phyloP scores from a whole-genome alignment of 2,888 invertebrate genomes.

The Sminthurinus aureus region DNA sequence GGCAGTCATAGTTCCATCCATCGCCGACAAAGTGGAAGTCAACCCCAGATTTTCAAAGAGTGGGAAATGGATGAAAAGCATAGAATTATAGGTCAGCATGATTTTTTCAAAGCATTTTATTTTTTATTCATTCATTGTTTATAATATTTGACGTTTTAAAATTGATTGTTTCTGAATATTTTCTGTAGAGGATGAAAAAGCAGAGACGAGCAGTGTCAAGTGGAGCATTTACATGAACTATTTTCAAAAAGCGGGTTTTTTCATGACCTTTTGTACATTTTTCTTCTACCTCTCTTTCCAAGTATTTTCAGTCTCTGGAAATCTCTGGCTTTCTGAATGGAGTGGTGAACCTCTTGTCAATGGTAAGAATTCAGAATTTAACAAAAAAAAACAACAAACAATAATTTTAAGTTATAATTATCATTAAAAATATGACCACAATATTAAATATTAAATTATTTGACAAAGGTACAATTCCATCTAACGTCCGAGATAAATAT shows the following conservation, averaged over 20 bases:
- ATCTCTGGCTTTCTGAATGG: constrained; percentile 61
- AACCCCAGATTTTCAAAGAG: neutral
- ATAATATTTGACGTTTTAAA: neutral
- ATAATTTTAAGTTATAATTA: constrained; percentile 76
- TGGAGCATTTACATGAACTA: constrained; percentile 65
- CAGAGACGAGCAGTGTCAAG: constrained; percentile 66
- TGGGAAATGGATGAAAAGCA: neutral
- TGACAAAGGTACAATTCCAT: constrained; percentile 63
- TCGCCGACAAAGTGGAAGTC: neutral
- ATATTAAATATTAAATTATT: constrained; percentile 57
- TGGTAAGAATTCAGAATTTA: constrained; percentile 69
- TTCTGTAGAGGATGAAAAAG: constrained; percentile 65
- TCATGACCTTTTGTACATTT: constrained; percentile 63
- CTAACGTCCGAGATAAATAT: constrained; percentile 75
- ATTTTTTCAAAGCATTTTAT: neutral
- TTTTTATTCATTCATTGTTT: neutral
- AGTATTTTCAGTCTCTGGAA: constrained; percentile 60
- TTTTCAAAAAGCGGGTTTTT: constrained; percentile 62
- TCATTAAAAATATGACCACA: no score
- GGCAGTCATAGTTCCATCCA: neutral
- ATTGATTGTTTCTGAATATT: constrained; percentile 60
- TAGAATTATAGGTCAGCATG: neutral
- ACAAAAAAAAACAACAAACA: constrained; percentile 71
- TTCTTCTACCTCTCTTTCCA: constrained; percentile 63
- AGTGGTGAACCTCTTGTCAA: constrained; percentile 51